phyloP scores from a whole-genome alignment of 2,113 vertebrate species.

The Oreochromis spilurus region DNA sequence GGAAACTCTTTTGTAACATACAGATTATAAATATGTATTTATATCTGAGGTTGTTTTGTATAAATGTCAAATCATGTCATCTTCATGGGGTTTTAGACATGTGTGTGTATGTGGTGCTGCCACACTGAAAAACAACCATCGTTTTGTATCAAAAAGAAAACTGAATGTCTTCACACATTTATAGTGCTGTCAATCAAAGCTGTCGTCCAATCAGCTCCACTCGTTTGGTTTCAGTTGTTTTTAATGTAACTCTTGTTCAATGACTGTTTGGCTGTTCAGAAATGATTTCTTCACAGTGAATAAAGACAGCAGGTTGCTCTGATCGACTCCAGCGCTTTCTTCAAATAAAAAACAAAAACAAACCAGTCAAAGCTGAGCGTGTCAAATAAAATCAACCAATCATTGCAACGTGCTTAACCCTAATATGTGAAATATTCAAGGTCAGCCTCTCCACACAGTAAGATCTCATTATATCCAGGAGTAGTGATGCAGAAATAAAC shows the following conservation, averaged over 20 bases:
- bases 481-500: not conserved
- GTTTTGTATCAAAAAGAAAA: slow-evolving; percentile 35
- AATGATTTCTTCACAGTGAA: slow-evolving; percentile 26
- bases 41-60: slow-evolving; percentile 44
- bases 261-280: slow-evolving; percentile 18
- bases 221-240: slow-evolving; percentile 4
- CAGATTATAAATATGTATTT: slow-evolving; percentile 57
- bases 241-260: slow-evolving; percentile 12
- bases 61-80: slow-evolving; percentile 14
- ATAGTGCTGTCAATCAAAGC: slow-evolving; percentile 39
- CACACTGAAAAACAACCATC: slow-evolving; percentile 10
- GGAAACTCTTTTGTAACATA: slow-evolving; percentile 40
- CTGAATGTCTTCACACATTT: slow-evolving; percentile 20
- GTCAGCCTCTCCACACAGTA: not conserved
- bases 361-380: not conserved
- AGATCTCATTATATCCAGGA: not conserved
- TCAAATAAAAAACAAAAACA: not conserved
- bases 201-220: slow-evolving; percentile 32
- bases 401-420: not conserved
- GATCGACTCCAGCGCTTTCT: not conserved
- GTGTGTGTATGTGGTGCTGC: slow-evolving; percentile 10
- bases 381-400: not conserved
- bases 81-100: not conserved
- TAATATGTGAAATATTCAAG: not conserved
- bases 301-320: slow-evolving; percentile 31